phyloP scores from a whole-genome alignment of 2,888 invertebrate species.

The Parapristionchus giblindavisi region DNA sequence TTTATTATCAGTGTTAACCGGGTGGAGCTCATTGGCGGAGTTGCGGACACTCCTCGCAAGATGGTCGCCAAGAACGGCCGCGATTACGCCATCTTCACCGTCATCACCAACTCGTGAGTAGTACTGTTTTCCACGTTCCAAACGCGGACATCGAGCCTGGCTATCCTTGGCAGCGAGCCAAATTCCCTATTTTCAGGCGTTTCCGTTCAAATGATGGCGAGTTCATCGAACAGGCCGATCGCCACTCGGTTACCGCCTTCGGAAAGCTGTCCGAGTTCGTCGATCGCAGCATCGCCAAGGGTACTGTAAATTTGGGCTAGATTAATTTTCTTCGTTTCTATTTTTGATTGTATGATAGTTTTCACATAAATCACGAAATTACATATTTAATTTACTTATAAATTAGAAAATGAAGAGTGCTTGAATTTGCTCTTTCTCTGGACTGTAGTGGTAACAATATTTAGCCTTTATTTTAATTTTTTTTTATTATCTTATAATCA shows the following conservation, averaged over 20 bases:
- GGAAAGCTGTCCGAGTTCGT: slow-evolving; percentile 50
- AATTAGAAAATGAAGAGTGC: background rate
- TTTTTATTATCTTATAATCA: background rate
- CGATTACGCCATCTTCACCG: slow-evolving; percentile 53
- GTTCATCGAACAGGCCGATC: slow-evolving; percentile 43
- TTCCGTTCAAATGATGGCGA: slow-evolving; percentile 20
- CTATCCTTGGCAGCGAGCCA: no score
- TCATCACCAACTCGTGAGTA: slow-evolving; percentile 57
- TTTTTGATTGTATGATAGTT: background rate
- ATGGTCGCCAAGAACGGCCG: slow-evolving; percentile 50
- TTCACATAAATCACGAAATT: background rate
- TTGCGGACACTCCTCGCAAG: slow-evolving; percentile 53
- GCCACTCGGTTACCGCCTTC: slow-evolving; percentile 56
- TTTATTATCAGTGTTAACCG: slow-evolving; percentile 54
- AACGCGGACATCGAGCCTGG: no score
- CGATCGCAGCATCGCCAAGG: slow-evolving; percentile 47
- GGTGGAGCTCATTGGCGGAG: slow-evolving; percentile 62
- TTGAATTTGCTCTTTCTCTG: background rate
- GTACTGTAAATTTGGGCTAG: slow-evolving; percentile 33
- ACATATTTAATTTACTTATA: background rate
- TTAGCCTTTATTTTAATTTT: slow-evolving; percentile 20
- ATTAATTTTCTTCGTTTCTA: slow-evolving; percentile 15
- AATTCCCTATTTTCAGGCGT: background rate
- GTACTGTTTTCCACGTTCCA: no score
- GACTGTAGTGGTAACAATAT: no score